Evolutionary conservation across 2,113 vertebrate genomes (phyloP), one percentile per base, ranked within the genome.

Genomic region (Phrynosoma platyrhinos): DNA sequence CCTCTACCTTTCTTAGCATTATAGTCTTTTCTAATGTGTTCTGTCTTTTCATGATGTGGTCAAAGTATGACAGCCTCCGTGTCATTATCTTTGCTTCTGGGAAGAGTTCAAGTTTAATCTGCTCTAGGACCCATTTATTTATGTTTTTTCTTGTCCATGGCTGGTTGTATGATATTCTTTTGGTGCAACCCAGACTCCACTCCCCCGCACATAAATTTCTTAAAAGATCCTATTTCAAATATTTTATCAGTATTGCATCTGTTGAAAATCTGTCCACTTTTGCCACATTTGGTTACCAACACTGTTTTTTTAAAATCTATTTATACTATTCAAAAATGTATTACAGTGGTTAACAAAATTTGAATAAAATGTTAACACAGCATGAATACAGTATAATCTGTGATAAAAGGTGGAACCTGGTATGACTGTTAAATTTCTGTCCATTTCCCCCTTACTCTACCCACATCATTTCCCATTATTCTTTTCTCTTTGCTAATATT

Each of bases 401-500:
- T 83, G 64, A 16, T 69, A 7, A 30, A 30, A 72, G n/a, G 25
- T 72, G 68, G 66, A 32, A 5, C 12, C n/a, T 64, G 75, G n/a
- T 42, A 42, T 64, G 68, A n/a, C 27, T 62, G 71, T 62, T 23
- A 42, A 21, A 42, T 62, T 75, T 74, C 76, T 77, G 52, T 88
- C 77, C 58, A 0, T 36, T 9, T 88, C 10, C 14, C n/a, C 52
- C n/a, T 20, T 69, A 21, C 32, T 53, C 20, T 58, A 76, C 32
- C 55, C 52, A 0, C 62, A 32, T 79, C 62, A 9, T 0, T 0
- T 76, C 92, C 62, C 72, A 10, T 74, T 76, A 82, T 72, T 92
- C 87, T 30, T 72, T 81, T 82, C 36, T n/a, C 71, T 89, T 83
- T 82, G 2, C 53, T 69, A 79, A 82, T 82, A 89, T 64, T 88